Evolutionary conservation across 2,113 vertebrate genomes (phyloP).

Genomic region (Oriolus oriolus): DNA sequence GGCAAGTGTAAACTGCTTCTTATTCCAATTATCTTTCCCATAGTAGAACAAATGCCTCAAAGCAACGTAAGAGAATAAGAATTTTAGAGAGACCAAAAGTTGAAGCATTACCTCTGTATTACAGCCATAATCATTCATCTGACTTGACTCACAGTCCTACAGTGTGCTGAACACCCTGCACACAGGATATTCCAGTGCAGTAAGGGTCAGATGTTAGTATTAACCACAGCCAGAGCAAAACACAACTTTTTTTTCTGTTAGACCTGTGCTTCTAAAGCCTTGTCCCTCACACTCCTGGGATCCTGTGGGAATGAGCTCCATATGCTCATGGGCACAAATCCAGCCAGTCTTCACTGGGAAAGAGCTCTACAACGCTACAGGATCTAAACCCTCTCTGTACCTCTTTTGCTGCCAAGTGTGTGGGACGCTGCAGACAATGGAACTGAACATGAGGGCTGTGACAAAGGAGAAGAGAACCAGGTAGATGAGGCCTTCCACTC

Average conservation of each 20-base stretch:
- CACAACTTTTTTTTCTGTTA: neutral
- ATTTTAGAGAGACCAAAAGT: neutral
- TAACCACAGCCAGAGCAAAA: constrained; percentile 1
- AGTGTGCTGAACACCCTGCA: neutral
- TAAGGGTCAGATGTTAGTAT: constrained; percentile 7
- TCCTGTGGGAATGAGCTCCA: constrained; percentile 20
- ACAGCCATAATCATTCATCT: constrained; percentile 8
- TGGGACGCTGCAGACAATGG: constrained; percentile 91
- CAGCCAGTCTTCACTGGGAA: neutral
- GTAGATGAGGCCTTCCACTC: constrained; percentile 96
- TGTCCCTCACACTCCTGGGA: neutral
- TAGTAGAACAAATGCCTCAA: neutral
- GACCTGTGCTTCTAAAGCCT: constrained; percentile 10
- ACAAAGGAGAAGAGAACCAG: constrained; percentile 94
- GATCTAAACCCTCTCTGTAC: constrained; percentile 65
- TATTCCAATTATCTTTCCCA: neutral
- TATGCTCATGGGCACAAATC: constrained; percentile 39
- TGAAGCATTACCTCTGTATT: neutral
- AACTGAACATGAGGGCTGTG: constrained; percentile 98
- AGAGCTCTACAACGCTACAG: neutral
- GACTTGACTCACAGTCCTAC: neutral
- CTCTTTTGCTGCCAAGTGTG: constrained; percentile 94
- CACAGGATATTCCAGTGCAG: neutral
- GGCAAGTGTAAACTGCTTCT: neutral
- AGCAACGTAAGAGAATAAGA: neutral